Conservation (phyloP, 2,113 vertebrate genomes). For the Chionis minor region DNA sequence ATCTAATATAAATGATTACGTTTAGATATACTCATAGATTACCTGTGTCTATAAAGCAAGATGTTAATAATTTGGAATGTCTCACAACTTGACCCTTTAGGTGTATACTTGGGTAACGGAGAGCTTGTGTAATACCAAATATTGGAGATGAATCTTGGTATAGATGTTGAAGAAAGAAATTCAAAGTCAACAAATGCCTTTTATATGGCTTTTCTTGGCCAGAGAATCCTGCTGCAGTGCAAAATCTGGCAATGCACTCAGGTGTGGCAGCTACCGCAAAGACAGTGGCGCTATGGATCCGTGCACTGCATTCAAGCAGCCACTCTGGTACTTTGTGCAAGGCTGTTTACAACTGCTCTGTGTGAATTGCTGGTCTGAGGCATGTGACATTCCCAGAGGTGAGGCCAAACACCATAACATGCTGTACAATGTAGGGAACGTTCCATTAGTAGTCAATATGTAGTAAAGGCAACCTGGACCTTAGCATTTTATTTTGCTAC, state of each 20-base stretch:
- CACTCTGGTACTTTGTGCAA: not conserved
- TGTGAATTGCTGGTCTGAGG: not conserved
- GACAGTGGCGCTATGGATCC: not conserved
- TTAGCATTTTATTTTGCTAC: not conserved
- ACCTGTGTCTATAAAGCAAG: not conserved
- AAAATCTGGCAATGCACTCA: not conserved
- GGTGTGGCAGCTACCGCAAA: not conserved
- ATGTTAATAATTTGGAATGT: not conserved
- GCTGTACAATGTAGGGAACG: not conserved
- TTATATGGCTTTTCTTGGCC: not conserved
- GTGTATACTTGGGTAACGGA: not conserved
- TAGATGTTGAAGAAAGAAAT: not conserved
- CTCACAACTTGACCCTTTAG: not conserved
- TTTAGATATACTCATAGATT: not conserved
- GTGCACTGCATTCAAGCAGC: not conserved
- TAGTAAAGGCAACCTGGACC: not conserved
- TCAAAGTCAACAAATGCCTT: not conserved
- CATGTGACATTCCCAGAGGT: not conserved
- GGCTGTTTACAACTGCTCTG: not conserved
- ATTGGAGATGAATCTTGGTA: not conserved
- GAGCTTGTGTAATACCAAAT: not conserved
- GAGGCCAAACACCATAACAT: not conserved
- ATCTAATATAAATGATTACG: not conserved
- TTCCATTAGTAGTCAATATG: not conserved
- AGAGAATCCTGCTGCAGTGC: not conserved